A percentile compares a stretch with the other conserved stretches of the same genome.
Conservation (phyloP, 2,888 invertebrate species). For the Nycteola revayana region DNA sequence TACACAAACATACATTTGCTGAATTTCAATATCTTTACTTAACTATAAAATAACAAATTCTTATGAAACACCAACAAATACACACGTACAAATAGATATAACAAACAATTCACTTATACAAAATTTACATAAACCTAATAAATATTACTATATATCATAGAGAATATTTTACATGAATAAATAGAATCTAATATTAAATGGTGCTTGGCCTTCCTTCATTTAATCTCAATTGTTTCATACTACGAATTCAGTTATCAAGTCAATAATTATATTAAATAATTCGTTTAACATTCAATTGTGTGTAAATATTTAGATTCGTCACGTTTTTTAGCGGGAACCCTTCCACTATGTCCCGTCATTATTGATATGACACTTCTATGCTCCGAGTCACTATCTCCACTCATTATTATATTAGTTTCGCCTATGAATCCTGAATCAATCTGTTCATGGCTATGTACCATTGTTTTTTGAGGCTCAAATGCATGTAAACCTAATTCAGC, state of each 20-base stretch:
- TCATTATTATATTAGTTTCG: slow-evolving; percentile 72
- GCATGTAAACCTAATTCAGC: slow-evolving; percentile 59
- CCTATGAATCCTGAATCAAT: slow-evolving; percentile 74
- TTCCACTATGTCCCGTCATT: slow-evolving; percentile 62
- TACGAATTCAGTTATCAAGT: too few relatives aligned
- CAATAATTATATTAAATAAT: too few relatives aligned
- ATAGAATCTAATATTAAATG: too few relatives aligned
- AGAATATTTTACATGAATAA: too few relatives aligned
- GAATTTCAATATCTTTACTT: slow-evolving; percentile 5
- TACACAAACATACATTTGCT: slow-evolving; percentile 7
- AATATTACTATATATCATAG: too few relatives aligned
- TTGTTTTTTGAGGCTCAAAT: slow-evolving; percentile 49
- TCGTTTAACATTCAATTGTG: slow-evolving; percentile 62
- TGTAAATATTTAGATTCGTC: slow-evolving; percentile 63
- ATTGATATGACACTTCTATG: slow-evolving; percentile 76
- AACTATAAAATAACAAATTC: background rate
- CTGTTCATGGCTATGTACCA: slow-evolving; percentile 54
- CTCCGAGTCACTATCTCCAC: slow-evolving; percentile 76
- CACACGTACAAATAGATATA: too few relatives aligned
- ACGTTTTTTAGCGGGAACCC: slow-evolving; percentile 56
- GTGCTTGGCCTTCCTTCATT: too few relatives aligned
- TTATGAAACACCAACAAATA: too few relatives aligned
- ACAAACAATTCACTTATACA: too few relatives aligned
- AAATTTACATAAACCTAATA: too few relatives aligned
- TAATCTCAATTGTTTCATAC: too few relatives aligned